These are phyloP conservation scores for Acanthornis magna DNA, from an alignment of 2,797 vertebrate genomes.

Conservation along the genomic window DNA sequence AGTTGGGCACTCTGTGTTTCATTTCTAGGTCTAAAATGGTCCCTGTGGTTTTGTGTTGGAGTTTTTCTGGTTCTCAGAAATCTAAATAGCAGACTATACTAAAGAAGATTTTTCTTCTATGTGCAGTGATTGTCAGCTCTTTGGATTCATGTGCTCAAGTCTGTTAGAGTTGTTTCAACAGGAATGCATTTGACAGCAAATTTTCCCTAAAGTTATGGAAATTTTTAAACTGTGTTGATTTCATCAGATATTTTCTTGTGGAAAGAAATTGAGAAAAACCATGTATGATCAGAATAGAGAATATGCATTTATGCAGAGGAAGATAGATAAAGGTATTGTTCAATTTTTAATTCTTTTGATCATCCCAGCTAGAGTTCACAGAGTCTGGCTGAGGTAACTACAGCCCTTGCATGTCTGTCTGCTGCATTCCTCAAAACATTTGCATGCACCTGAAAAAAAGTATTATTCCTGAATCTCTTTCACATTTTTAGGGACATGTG, in stretches of 20 bases:
- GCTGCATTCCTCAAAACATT: not conserved
- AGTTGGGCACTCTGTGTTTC: not conserved
- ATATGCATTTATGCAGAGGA: not conserved
- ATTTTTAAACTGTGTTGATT: not conserved
- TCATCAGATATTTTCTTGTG: not conserved
- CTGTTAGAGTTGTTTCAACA: not conserved
- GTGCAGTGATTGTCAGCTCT: not conserved
- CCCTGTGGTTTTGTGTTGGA: not conserved
- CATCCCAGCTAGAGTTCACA: not conserved
- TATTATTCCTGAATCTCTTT: not conserved
- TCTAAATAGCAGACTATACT: not conserved
- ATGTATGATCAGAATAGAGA: not conserved
- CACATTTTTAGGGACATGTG: not conserved
- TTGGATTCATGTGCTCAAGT: not conserved
- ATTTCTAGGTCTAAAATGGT: not conserved
- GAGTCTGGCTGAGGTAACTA: not conserved
- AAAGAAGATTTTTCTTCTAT: not conserved
- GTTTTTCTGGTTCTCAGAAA: not conserved
- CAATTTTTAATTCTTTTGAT: not conserved
- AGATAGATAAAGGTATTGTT: not conserved
- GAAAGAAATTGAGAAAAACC: not conserved
- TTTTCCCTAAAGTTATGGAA: not conserved
- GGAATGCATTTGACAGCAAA: not conserved
- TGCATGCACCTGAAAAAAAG: not conserved
- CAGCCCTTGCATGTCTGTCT: not conserved